Base-by-base conservation (phyloP, 1,140 invertebrate genomes). In the Ips nitidus region DNA sequence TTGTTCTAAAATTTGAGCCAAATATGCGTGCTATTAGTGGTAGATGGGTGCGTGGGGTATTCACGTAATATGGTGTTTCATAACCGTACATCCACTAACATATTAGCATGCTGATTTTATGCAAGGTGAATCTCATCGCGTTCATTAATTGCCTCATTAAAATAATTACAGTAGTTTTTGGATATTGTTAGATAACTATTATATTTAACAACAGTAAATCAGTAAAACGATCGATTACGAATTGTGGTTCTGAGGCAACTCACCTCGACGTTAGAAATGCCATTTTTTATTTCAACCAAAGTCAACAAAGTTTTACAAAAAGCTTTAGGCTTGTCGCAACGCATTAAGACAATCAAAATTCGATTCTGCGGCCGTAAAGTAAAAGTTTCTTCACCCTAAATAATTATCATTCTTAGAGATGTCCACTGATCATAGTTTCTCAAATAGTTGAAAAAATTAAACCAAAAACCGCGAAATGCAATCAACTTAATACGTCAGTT, bases 31-130 rank as follows among this genome's bases (percentile, higher is more conserved):
- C 22, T 22, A 22, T 50, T 50, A 50, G 7, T 50, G 45, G 45
- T 8, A 50, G 45, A 50, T 8, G 22, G 45, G 45, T 50, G 45
- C 45, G 45, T 50, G 45, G 45, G 45, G 6, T 50, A 6, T 2
- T 50, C 22, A 50, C 45, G 45, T 50, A 50, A 50, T 22, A 22
- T 50, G 22, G 45, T 50, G 45, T 50, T 50, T 50, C 45, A 50
- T 50, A 50, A 50, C 6, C 3, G 22, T 22, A 6, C 45, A 50
- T 50, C 45, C 22, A 50, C 45, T 22, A 50, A 6, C 45, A 50
- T 50, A 50, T 50, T 50, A 50, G 45, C 45, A 50, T 50, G 45
- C 45, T 50, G 7, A 50, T 50, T 50, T 8, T 50, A 50, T 50
- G 45, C 45, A 50, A 50, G 45, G 45, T 50, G 45, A 50, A 50